Conservation (phyloP, 1,140 invertebrate genomes). For the Trichogramma pretiosum region DNA sequence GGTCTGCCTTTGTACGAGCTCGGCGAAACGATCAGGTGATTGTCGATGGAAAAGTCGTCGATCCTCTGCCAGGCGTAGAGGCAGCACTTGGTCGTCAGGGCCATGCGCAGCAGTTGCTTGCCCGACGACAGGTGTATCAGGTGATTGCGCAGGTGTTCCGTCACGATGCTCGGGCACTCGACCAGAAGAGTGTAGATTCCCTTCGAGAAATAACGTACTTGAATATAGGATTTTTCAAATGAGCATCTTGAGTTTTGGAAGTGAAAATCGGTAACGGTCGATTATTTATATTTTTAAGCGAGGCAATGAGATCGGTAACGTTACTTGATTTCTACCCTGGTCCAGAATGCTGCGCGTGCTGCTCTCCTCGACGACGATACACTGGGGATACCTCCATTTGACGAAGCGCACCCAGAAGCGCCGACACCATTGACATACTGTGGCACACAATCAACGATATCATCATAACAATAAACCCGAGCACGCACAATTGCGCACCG, state of each 20-base stretch:
- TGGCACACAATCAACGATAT: too few relatives aligned
- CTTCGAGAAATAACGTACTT: conserved; percentile 20
- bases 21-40: conserved; percentile 58
- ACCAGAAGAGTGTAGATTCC: conserved; percentile 38
- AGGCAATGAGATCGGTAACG: neutral
- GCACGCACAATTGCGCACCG: too few relatives aligned
- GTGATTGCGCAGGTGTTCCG: conserved; percentile 29
- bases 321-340: conserved; percentile 37
- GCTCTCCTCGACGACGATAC: conserved; percentile 32
- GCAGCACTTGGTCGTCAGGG: conserved; percentile 40
- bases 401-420: conserved; percentile 33
- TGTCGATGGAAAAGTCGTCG: conserved; percentile 57
- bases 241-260: neutral
- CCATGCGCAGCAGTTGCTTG: conserved; percentile 36
- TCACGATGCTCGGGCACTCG: conserved; percentile 27
- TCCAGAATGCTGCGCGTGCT: conserved; percentile 36
- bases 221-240: neutral
- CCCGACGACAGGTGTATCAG: conserved; percentile 28
- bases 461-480: too few relatives aligned
- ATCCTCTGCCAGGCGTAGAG: conserved; percentile 43
- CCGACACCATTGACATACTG: conserved; percentile 28
- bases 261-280: neutral
- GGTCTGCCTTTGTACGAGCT: conserved; percentile 55
- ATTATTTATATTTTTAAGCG: neutral
- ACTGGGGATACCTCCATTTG: conserved; percentile 37